Base-by-base conservation (phyloP, 2,797 vertebrate genomes). In the Vespertilio murinus region DNA sequence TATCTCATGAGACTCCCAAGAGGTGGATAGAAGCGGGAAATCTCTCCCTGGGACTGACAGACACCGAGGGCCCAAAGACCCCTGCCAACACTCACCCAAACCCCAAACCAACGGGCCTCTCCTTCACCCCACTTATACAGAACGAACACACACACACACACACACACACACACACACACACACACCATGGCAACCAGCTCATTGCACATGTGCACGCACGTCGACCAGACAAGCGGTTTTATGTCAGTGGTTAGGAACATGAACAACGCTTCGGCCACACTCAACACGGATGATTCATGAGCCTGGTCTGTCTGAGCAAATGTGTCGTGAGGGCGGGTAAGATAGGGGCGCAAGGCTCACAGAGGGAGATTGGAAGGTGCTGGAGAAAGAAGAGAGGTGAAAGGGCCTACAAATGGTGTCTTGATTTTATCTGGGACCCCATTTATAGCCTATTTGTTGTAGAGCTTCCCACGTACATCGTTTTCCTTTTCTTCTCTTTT, bases 391-490 rank as follows among this genome's bases (percentile, higher is more conserved):
- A 93, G 79, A 90, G 96, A 94, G 96, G 97, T 95, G 96, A 95
- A 96, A 90, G 33, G 95, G 95, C 95, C 97, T 95, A 96, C 97
- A 96, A 96, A 97, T 83, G 95, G 97, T 2, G 30, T 88, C 87
- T 8, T 95, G 96, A 97, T 98, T 98, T 97, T 97, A 97, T 94
- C 91, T 67, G 69, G 97, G 70, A 95, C 93, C 97, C 97, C 95
- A 64, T 96, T 96, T 95, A 94, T 92, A 88, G 93, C 88, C 92
- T 82, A 69, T 90, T 87, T 90, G 11, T 20, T 18, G 3, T 20
- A 3, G 94, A 93, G 94, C 93, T 90, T 42, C 92, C n/a, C 80
- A 35, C 54, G 83, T 42, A 74, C 78, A 2, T 18, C 84, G 2
- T 49, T 45, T n/a, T 59, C 33, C 45, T 35, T 42, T 13, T 59